Evolutionary conservation across 2,797 vertebrate genomes (phyloP).

Genomic region (Cryptoblepharus egeriae): DNA sequence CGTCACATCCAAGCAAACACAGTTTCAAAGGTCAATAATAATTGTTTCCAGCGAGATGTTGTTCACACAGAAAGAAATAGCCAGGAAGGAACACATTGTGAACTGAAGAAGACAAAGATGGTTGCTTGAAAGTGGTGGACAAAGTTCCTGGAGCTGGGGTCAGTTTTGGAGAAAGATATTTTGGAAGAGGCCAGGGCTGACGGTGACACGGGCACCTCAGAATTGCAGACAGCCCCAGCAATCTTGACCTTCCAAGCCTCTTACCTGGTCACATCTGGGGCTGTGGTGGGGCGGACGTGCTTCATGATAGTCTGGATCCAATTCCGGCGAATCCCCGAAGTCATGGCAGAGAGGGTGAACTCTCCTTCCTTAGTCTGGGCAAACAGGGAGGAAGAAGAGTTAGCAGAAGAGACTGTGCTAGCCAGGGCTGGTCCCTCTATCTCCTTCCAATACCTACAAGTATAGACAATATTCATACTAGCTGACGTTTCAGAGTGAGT

Average conservation of each 20-base stretch:
- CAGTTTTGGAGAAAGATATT: background rate
- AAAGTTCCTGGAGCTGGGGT: background rate
- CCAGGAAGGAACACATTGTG: background rate
- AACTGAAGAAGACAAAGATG: background rate
- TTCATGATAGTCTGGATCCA: conserved; percentile 99
- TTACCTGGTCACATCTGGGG: conserved; percentile 96
- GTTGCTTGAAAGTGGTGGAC: too few species aligned
- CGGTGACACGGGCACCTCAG: background rate
- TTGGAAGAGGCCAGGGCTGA: conserved; percentile 11
- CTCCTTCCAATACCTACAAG: too few species aligned
- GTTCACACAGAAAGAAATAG: background rate
- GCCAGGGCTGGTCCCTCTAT: background rate
- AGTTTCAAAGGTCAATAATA: too few species aligned
- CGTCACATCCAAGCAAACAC: background rate
- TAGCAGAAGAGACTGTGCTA: background rate
- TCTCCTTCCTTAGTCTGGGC: conserved; percentile 90
- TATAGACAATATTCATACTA: background rate
- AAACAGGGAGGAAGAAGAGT: background rate
- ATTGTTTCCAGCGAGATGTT: background rate
- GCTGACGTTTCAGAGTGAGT: background rate
- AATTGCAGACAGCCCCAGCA: background rate
- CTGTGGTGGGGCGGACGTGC: conserved; percentile 89
- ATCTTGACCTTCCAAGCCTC: conserved; percentile 19
- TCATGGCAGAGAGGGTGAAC: conserved; percentile 97
- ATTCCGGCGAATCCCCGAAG: conserved; percentile 95